Evolutionary conservation across 2,888 invertebrate genomes (phyloP), one percentile per base, ranked within the genome.

Genomic region (Aethes cnicana): DNA sequence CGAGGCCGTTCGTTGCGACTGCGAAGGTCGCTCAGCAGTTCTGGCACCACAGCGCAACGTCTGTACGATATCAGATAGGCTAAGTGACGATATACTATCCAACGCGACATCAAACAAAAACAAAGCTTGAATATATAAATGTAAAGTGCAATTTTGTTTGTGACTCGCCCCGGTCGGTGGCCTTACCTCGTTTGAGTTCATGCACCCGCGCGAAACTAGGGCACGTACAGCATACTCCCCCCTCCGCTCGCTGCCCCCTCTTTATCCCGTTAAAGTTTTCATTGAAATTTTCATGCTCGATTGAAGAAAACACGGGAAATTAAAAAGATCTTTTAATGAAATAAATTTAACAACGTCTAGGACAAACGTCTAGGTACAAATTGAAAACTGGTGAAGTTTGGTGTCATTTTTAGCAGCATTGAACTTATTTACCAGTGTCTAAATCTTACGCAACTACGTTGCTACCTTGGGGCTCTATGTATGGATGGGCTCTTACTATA

Each of bases 181-280:
- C 90, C 90, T 90, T 86, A 90, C 90, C 90, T 90, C 90, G 82
- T 85, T 90, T 74, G 85, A 86, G 90, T 88, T 87, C 90, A 85
- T 90, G 77, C 84, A 89, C 90, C 89, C 88, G 85, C 77, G 84
- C 78, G 80, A 81, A 90, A 89, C 88, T 90, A 69, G 90, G 90
- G 76, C 90, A 87, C 82, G 85, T 81, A 84, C 84, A 83, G 83
- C 82, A 79, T 72, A 72, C 72, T 64, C 71, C 74, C 74, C 78
- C 73, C 55, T 59, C 63, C 59, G 64, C 69, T 57, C 66, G 59
- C 56, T 65, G 61, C 69, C 74, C 77, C 73, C 56, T 63, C 61
- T 42, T 58, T 70, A 71, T 73, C 72, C 81, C 81, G 85, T 85
- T 84, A 81, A 80, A 78, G 72, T 77, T 78, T 85, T 86, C 85